Evolutionary conservation across 2,888 invertebrate genomes (phyloP), one percentile per base, ranked within the genome.

Genomic region (Metacarcinus magister): DNA sequence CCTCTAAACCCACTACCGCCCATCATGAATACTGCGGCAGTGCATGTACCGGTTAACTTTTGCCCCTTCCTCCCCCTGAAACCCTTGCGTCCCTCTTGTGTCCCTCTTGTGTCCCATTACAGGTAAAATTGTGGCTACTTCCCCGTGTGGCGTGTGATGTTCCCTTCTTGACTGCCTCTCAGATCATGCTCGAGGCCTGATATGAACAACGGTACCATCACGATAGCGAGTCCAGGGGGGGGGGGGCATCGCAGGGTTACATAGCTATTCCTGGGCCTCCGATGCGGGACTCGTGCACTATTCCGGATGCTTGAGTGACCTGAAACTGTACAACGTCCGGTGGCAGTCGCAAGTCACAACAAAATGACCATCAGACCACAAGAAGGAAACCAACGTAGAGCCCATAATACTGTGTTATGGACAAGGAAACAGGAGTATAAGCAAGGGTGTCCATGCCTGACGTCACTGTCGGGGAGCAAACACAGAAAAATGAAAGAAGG

Each of bases 151-250:
- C n/a, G 23, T 8, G 67, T n/a, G 67, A 67, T 67, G 67, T n/a
- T 67, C 67, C 67, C 67, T 67, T 67, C 67, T 67, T 67, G 67
- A 67, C n/a, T n/a, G n/a, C n/a, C 67, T 67, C 67, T 67, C n/a
- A 67, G 67, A n/a, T 67, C 67, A 67, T 67, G 67, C 19, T n/a
- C 67, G 67, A 67, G 23, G 67, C 67, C 67, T 67, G 67, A 67
- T 67, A 2, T 67, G 67, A n/a, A n/a, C 23, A 67, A 67, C 23
- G 23, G 67, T 67, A n/a, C 67, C 67, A 67, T 67, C 67, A 67
- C 67, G 67, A 67, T 67, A 67, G 8, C 67, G 67, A 67, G 67
- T n/a, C 23, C 4, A n/a, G n/a, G n/a, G 67, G 54, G 39, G 54
- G 39, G 67, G 67, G 0, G n/a, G 67, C 67, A 67, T 67, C n/a